These are phyloP conservation scores for Athalia rosae DNA, from an alignment of 2,888 invertebrate genomes.

Conservation along the genomic window DNA sequence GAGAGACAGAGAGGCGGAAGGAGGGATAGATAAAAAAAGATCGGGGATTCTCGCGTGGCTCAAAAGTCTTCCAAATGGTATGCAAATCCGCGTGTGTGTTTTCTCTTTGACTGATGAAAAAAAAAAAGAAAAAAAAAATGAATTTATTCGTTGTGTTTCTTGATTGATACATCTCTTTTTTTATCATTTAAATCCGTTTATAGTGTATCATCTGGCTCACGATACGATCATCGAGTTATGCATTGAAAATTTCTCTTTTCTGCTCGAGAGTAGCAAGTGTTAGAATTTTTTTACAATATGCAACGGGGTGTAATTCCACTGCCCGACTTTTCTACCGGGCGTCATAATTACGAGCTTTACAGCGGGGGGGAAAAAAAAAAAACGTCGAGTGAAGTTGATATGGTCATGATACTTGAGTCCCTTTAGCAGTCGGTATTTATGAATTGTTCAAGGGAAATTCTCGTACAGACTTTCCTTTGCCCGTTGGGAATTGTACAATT, in stretches of 20 bases:
- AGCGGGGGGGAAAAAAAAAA: not conserved
- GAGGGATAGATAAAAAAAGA: not conserved
- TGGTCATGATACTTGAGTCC: constrained; percentile 7
- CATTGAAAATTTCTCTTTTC: too few relatives aligned
- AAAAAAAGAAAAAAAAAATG: not conserved
- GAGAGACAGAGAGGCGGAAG: not conserved
- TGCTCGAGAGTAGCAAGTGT: too few relatives aligned
- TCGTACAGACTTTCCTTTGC: not conserved
- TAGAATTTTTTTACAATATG: too few relatives aligned
- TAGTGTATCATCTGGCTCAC: too few relatives aligned
- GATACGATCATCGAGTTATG: too few relatives aligned
- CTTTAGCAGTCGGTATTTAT: not conserved
- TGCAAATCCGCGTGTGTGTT: not conserved
- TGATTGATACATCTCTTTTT: not conserved
- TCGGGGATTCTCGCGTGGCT: not conserved
- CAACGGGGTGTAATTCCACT: too few relatives aligned
- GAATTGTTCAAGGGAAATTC: constrained; percentile 1
- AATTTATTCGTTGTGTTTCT: not conserved
- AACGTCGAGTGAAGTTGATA: not conserved
- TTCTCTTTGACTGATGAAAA: constrained; percentile 8
- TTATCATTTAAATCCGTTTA: constrained; percentile 21
- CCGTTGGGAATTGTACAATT: constrained; percentile 29
- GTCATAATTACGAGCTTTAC: constrained; percentile 2
- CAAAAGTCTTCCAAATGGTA: not conserved
- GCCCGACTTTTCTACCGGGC: too few relatives aligned